phyloP scores from a whole-genome alignment of 2,113 vertebrate species.

The Montifringilla adamsi region DNA sequence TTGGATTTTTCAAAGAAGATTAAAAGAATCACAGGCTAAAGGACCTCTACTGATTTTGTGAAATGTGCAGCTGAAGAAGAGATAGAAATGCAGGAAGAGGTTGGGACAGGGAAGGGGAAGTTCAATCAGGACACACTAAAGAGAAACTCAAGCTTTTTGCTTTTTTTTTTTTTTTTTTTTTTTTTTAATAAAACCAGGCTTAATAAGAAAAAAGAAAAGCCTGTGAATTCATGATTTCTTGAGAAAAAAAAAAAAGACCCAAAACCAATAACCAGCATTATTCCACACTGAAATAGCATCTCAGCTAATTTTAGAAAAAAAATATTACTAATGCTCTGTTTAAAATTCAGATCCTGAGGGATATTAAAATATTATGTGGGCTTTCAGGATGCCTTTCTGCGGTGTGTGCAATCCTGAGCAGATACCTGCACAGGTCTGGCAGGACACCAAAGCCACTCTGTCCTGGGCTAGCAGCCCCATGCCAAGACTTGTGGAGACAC shows the following conservation, averaged over 20 bases:
- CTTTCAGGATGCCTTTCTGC: not conserved
- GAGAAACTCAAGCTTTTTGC: not conserved
- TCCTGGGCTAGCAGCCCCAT: not conserved
- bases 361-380: not conserved
- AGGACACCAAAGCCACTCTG: not conserved
- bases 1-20: slow-evolving; percentile 11
- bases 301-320: slow-evolving; percentile 77
- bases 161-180: not conserved
- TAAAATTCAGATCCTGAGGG: slow-evolving; percentile 45
- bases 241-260: not conserved
- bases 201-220: not conserved
- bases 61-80: slow-evolving; percentile 27
- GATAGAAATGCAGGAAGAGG: not conserved
- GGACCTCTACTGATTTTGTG: slow-evolving; percentile 11
- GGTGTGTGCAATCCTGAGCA: not conserved
- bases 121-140: slow-evolving; percentile 2
- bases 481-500: not conserved
- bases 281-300: slow-evolving; percentile 71
- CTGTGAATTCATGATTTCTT: slow-evolving; percentile 10
- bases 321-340: slow-evolving; percentile 76
- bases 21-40: not conserved
- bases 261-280: not conserved
- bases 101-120: not conserved
- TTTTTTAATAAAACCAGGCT: not conserved
- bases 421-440: not conserved